phyloP scores from a whole-genome alignment of 2,888 invertebrate genomes.

The Andricus quercusramuli region DNA sequence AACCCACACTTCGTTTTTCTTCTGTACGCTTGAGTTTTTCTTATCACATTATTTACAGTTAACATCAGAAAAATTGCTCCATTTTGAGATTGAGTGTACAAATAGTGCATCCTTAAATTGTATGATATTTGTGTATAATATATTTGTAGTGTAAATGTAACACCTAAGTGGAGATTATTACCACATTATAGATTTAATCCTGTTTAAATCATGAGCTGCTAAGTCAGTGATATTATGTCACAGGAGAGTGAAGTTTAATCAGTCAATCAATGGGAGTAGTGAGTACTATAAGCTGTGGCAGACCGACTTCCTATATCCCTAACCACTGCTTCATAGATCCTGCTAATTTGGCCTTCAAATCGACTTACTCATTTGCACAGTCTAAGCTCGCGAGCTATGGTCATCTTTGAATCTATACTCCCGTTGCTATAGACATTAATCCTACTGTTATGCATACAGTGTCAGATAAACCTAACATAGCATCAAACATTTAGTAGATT shows the following conservation, averaged over 20 bases:
- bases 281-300: constrained; percentile 28
- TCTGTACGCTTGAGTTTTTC: no score
- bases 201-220: constrained; percentile 22
- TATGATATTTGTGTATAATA: no score
- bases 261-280: constrained; percentile 16
- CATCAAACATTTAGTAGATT: not conserved
- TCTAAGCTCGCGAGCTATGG: constrained; percentile 61
- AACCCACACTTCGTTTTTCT: no score
- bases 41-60: no score
- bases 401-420: constrained; percentile 63
- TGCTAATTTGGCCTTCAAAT: constrained; percentile 62
- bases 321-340: constrained; percentile 57
- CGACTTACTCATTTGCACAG: constrained; percentile 62
- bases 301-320: constrained; percentile 34
- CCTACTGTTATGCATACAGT: not conserved
- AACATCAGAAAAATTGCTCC: no score
- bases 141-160: no score
- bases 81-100: no score
- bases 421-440: constrained; percentile 9
- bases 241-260: constrained; percentile 28
- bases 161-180: not conserved
- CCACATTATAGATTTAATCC: constrained; percentile 19
- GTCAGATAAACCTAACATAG: not conserved
- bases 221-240: constrained; percentile 35
- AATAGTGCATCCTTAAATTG: no score